These are phyloP conservation scores for Chelon auratus DNA, from an alignment of 2,797 vertebrate species.

Conservation along the genomic window DNA sequence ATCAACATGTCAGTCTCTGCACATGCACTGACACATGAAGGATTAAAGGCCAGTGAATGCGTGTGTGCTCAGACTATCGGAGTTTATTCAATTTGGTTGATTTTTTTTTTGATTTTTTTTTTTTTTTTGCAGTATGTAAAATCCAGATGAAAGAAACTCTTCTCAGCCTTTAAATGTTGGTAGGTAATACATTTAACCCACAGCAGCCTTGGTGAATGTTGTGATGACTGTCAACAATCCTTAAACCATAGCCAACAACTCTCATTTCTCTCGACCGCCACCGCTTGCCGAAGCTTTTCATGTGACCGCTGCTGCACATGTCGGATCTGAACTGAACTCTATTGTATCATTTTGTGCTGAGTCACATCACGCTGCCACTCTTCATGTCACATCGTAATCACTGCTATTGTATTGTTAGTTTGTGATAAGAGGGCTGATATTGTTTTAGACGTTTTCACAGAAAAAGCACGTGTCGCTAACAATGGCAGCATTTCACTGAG, in stretches of 20 bases:
- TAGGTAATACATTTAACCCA: background rate
- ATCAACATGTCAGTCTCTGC: background rate
- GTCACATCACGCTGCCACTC: no score
- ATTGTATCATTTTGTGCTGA: no score
- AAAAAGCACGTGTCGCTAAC: background rate
- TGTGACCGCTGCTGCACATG: background rate
- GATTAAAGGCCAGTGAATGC: background rate
- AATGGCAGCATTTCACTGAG: no score
- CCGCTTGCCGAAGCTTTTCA: background rate
- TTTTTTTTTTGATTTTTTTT: no score
- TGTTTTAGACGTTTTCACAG: background rate
- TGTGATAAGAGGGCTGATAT: background rate
- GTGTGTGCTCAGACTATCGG: no score
- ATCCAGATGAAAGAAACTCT: no score
- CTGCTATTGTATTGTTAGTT: background rate
- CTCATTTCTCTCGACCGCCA: background rate
- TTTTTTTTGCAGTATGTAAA: background rate
- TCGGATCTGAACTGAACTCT: no score
- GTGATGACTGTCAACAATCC: slow-evolving; percentile 10
- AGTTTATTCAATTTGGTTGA: no score
- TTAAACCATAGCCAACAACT: background rate
- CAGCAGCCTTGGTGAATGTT: background rate
- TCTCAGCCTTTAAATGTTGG: background rate
- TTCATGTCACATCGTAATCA: no score
- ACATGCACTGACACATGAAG: background rate